These are phyloP conservation scores for Mus pahari DNA, from an alignment of 2,113 vertebrate species.

Conservation along the genomic window DNA sequence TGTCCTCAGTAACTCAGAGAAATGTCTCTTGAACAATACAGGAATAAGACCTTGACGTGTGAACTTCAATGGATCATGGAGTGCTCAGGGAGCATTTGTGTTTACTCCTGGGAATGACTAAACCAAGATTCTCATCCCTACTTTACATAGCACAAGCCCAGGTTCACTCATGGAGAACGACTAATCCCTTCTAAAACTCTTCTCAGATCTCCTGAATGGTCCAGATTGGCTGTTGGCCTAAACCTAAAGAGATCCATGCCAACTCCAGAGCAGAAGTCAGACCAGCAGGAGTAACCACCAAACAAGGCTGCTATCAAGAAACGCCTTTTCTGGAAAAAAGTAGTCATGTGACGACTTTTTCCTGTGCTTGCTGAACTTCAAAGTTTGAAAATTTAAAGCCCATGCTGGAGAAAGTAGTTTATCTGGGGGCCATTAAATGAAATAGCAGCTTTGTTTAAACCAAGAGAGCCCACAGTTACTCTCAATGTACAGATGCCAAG, in stretches of 20 bases:
- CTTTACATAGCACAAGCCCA: neutral
- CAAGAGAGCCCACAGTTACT: constrained; percentile 75
- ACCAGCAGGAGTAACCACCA: neutral
- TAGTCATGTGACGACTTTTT: constrained; percentile 26
- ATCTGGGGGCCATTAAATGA: constrained; percentile 68
- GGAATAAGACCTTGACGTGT: too few relatives aligned
- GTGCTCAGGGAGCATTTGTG: neutral
- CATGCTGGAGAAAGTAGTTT: constrained; percentile 75
- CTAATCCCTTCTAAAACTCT: neutral
- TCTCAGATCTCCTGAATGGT: neutral
- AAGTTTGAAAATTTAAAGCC: constrained; percentile 57
- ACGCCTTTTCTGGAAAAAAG: neutral
- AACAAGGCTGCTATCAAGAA: neutral
- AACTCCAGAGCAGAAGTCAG: neutral
- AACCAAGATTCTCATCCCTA: neutral
- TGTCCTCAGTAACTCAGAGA: neutral
- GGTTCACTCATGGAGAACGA: neutral
- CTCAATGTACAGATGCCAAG: constrained; percentile 81
- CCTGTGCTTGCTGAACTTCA: constrained; percentile 42
- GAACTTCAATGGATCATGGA: accelerated
- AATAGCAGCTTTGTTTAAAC: constrained; percentile 76
- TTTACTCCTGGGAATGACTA: neutral
- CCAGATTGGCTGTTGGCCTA: neutral
- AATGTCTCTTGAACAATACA: neutral
- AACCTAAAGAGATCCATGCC: neutral